Conservation (phyloP, 2,797 vertebrate genomes). For the Hydrolagus colliei region DNA sequence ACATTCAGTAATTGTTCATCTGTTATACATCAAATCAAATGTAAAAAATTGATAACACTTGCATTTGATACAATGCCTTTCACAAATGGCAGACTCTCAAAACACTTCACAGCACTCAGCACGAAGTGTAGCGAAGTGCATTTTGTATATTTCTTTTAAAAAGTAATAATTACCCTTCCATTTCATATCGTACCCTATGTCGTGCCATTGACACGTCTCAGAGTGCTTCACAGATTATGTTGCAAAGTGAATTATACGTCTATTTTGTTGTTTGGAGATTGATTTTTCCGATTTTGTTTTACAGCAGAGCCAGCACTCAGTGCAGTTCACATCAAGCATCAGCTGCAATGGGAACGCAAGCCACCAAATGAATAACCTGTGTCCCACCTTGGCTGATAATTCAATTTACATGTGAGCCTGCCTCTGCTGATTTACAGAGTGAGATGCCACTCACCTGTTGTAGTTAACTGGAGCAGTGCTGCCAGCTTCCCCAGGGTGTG, state of each 20-base stretch:
- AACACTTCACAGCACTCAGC: too few relatives aligned
- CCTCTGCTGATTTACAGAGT: not conserved
- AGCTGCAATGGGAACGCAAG: not conserved
- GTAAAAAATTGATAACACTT: not conserved
- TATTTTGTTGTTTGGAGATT: not conserved
- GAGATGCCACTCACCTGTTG: not conserved
- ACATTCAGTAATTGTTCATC: not conserved
- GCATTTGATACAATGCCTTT: too few relatives aligned
- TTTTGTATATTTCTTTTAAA: too few relatives aligned
- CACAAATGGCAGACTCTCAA: too few relatives aligned
- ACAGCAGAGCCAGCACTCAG: not conserved
- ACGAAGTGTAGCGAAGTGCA: too few relatives aligned
- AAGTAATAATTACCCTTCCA: not conserved
- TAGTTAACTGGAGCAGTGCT: not conserved
- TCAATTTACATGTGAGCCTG: not conserved
- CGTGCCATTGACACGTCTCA: too few relatives aligned
- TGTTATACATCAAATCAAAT: not conserved
- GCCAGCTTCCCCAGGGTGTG: not conserved
- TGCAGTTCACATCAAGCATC: not conserved
- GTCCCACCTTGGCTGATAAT: not conserved
- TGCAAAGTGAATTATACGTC: too few relatives aligned
- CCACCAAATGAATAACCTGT: not conserved
- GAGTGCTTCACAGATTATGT: too few relatives aligned
- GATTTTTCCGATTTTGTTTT: too few relatives aligned
- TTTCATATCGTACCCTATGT: not conserved